Base-by-base conservation (phyloP, 1,140 invertebrate genomes). In the Polyergus mexicanus region DNA sequence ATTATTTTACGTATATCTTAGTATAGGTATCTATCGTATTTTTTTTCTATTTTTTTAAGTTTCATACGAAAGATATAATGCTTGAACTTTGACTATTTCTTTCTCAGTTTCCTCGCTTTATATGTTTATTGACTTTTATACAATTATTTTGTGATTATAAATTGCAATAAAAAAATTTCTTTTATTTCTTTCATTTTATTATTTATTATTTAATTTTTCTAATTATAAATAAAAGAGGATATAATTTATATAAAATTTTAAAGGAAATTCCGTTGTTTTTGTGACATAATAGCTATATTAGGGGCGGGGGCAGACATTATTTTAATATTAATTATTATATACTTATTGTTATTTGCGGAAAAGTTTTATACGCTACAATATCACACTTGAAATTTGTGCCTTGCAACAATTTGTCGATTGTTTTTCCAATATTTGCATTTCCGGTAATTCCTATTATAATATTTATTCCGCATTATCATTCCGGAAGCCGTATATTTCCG, bases 171-270 rank as follows among this genome's bases (percentile, higher is more conserved):
- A 32, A 32, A 38, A 66, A 3, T 5, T 19, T 51, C 19, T 38
- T 38, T 38, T 32, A 32, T 32, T 32, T 28, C 2, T 32, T 32
- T 32, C 2, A 32, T 32, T 32, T 4, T 47, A 47, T 56, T 47
- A 3, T 72, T 35, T 3, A 25, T 38, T 38, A 74, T 74, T 1
- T 28, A 28, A 25, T 44, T 38, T 8, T 38, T 11, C 25, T 38
- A 72, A 51, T 19, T 51, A 32, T 32, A 56, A 74, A 35, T 51
- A 35, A 74, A 74, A n/a, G 19, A 58, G n/a, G 22, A 11, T 22
- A 35, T 32, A 19, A 56, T 19, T 74, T 74, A 22, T 38, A 38
- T 25, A 38, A 72, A 32, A 35, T 32, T 54, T 1, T 4, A 25
- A 54, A 25, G 32, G 13, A 4, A 10, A 16, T 51, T 54, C 5